A percentile compares a stretch with the other conserved stretches of the same genome.
These are phyloP conservation scores for Belgica antarctica DNA, from an alignment of 2,888 invertebrate species.

Conservation along the genomic window DNA sequence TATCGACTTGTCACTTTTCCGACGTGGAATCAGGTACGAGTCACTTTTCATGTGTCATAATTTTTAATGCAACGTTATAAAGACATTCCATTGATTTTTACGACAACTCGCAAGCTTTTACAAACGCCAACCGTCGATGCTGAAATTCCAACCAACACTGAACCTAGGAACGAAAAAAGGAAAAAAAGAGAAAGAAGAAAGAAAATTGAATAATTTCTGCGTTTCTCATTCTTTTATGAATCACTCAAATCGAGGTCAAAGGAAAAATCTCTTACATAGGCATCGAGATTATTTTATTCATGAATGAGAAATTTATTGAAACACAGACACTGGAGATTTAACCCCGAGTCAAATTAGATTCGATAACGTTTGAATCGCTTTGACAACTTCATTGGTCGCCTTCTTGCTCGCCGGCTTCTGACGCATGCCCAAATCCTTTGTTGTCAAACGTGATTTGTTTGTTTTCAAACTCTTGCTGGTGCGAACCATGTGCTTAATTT, in stretches of 20 bases:
- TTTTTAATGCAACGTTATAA: not conserved
- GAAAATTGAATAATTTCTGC: constrained; percentile 9
- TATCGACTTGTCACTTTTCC: not conserved
- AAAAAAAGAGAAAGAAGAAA: not conserved
- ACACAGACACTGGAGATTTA: no score
- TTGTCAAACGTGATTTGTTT: not conserved
- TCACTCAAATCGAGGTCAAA: no score
- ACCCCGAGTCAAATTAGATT: no score
- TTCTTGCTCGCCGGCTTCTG: no score
- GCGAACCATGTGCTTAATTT: not conserved
- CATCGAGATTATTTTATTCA: no score
- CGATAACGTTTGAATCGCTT: no score
- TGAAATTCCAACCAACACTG: constrained; percentile 35
- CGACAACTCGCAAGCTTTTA: not conserved
- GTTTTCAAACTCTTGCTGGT: not conserved
- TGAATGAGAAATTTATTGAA: no score
- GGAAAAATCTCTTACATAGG: no score
- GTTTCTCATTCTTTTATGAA: no score
- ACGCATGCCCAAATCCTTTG: no score
- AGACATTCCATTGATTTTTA: constrained; percentile 21
- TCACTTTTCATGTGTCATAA: not conserved
- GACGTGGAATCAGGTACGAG: not conserved
- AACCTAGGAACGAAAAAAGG: not conserved
- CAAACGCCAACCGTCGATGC: not conserved
- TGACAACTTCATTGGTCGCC: no score